These are phyloP conservation scores for Coregonus sp. DNA, from an alignment of 2,797 vertebrate species.

Conservation along the genomic window DNA sequence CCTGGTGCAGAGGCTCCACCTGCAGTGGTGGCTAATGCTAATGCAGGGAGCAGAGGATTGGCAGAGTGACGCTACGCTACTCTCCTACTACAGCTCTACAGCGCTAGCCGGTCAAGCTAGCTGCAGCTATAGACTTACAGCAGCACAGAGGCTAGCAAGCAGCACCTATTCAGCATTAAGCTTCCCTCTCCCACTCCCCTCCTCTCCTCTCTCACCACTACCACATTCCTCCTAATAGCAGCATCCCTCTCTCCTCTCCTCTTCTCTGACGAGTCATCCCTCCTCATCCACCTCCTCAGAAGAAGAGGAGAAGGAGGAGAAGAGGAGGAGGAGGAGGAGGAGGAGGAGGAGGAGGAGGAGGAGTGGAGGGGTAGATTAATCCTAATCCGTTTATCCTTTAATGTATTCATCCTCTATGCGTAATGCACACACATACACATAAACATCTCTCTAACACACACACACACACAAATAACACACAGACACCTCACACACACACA, in stretches of 20 bases:
- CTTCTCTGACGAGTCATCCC: slow-evolving; percentile 13
- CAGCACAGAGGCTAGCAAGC: slow-evolving; percentile 62
- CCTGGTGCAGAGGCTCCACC: background rate
- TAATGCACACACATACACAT: background rate
- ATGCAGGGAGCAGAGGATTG: slow-evolving; percentile 34
- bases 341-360: slow-evolving; percentile 7
- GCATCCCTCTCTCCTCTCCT: slow-evolving; percentile 40
- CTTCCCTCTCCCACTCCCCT: slow-evolving; percentile 36
- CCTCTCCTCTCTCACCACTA: slow-evolving; percentile 48
- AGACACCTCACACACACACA: background rate
- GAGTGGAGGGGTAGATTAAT: slow-evolving; percentile 32
- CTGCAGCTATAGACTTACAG: slow-evolving; percentile 45
- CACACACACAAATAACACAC: too few species aligned
- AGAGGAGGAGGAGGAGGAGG: slow-evolving; percentile 4
- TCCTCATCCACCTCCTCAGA: background rate
- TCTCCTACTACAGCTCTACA: background rate
- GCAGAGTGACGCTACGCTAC: background rate
- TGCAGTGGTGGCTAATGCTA: background rate
- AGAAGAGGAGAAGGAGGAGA: background rate
- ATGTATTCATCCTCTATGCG: slow-evolving; percentile 55
- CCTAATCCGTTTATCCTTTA: slow-evolving; percentile 60
- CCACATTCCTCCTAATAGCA: slow-evolving; percentile 85
- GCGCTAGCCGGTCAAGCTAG: slow-evolving; percentile 56
- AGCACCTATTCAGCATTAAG: slow-evolving; percentile 51
- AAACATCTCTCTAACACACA: too few species aligned